Conservation (phyloP, 30 jellyfish, hydroid and myxozoan species). For the Aurelia coerulea region DNA sequence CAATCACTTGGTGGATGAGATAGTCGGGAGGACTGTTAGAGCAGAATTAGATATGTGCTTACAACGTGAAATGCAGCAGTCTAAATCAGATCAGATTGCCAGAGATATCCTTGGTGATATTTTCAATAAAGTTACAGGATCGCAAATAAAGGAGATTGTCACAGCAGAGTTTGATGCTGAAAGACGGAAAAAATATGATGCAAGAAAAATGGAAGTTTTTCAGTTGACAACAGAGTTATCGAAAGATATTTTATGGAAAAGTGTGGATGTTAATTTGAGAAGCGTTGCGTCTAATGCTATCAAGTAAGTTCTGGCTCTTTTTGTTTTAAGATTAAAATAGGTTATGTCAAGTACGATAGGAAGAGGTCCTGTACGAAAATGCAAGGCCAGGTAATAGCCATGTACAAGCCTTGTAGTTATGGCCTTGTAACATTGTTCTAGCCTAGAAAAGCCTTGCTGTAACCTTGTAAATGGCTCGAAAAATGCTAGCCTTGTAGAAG, state of each 20-base stretch:
- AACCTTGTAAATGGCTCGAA: no score
- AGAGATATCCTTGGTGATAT: neutral
- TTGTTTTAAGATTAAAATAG: neutral
- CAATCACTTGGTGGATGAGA: slow-evolving; percentile 2
- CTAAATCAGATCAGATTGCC: neutral
- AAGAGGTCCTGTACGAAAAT: no score
- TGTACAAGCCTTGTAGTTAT: no score
- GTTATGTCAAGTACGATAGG: no score
- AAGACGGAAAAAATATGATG: slow-evolving; percentile 13
- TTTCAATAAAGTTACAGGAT: neutral
- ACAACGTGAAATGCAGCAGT: neutral
- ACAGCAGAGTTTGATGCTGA: neutral
- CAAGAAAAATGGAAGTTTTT: slow-evolving; percentile 30
- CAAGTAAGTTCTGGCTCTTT: slow-evolving; percentile 1
- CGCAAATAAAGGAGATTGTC: slow-evolving; percentile 9
- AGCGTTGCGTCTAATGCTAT: slow-evolving; percentile 8
- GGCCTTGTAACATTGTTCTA: no score
- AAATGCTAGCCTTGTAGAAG: no score
- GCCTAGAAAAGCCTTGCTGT: no score
- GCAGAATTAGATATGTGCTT: slow-evolving; percentile 3
- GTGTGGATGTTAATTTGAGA: neutral
- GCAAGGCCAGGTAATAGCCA: no score
- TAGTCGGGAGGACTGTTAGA: neutral
- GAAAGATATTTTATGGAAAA: slow-evolving; percentile 1
- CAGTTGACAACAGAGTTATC: slow-evolving; percentile 49